Evolutionary conservation across 2,113 vertebrate species (phyloP), one percentile per base, ranked within the genome.

Genomic region (Neodontobutis hainanensis): DNA sequence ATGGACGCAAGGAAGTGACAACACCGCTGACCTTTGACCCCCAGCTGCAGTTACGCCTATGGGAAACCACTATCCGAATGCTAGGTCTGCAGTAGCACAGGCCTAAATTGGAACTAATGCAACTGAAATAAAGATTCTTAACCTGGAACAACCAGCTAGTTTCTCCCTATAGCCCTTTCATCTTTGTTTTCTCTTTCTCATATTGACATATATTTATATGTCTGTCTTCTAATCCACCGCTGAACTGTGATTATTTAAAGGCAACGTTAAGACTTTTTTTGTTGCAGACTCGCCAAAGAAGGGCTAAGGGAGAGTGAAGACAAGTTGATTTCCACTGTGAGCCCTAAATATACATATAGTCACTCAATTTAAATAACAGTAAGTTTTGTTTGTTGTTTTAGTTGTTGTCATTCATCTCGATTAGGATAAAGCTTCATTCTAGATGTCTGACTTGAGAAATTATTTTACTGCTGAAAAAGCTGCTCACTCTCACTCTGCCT

Each of bases 11-110:
- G 49, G 75, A 81, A 71, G 73, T 67, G 68, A 87, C 87, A 65
- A 72, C 86, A 12, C 63, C 65, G 0, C 44, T 42, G 5, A 83
- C 81, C 44, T 84, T 80, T 63, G 79, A 90, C 67, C 76, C 79
- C 4, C 62, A 82, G 44, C 76, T 91, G 61, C 88, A 85, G 75
- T 67, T 58, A 11, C 53, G 71, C 69, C 77, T 92, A 55, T 91
- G 90, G 90, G 74, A 84, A 65, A 78, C 73, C 67, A 88, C 84
- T 71, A 58, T 77, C n/a, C 79, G 70, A 70, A 46, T 87, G 59
- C 63, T 91, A 46, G 70, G 73, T 42, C 78, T 85, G 34, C 74
- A 87, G 60, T 85, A 86, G 61, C 65, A 32, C 3, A 14, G 52
- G 43, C 73, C 76, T 43, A 53, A 60, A 43, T 27, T 35, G 6